Conservation (phyloP, 2,113 vertebrate genomes). For the Saccopteryx bilineata region DNA sequence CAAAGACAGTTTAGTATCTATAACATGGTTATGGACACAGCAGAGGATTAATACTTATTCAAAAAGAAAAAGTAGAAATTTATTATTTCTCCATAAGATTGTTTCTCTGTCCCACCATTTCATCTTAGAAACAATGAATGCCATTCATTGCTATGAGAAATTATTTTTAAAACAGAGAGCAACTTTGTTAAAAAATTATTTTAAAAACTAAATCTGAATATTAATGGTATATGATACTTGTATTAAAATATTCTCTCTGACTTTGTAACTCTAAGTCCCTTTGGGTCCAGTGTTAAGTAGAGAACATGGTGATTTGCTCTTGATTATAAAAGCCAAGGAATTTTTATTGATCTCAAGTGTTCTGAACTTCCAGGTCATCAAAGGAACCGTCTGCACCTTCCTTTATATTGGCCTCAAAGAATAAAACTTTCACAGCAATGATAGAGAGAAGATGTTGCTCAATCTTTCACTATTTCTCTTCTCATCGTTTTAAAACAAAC, state of each 20-base stretch:
- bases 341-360: background rate
- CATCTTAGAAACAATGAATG: background rate
- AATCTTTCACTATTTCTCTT: background rate
- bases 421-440: background rate
- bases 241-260: background rate
- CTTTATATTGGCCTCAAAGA: background rate
- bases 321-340: background rate
- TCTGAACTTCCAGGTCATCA: background rate
- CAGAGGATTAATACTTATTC: background rate
- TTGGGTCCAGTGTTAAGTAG: background rate
- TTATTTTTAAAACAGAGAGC: slow-evolving; percentile 20
- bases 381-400: background rate
- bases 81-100: background rate
- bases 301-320: background rate
- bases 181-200: background rate
- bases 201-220: slow-evolving; percentile 7
- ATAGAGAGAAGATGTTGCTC: background rate
- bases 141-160: background rate
- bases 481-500: background rate
- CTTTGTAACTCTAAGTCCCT: background rate
- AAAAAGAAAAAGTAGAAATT: background rate
- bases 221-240: background rate
- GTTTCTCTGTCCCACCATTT: background rate
- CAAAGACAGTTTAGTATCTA: background rate
- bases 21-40: background rate